These are phyloP conservation scores for Machimus rusticus DNA, from an alignment of 2,888 invertebrate genomes.

Conservation along the genomic window DNA sequence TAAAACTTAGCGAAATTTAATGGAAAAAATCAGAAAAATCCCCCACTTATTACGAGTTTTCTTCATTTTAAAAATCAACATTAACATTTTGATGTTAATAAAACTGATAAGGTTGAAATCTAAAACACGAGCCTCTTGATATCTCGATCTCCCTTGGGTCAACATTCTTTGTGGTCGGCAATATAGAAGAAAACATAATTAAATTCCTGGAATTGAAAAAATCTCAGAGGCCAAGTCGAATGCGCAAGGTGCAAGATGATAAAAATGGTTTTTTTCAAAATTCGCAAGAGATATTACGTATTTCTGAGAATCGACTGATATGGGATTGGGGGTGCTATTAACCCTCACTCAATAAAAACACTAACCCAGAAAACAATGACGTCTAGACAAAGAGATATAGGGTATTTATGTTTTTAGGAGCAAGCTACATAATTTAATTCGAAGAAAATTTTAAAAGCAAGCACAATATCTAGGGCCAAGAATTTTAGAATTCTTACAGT, in stretches of 20 bases:
- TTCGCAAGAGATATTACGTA: not conserved
- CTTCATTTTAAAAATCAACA: not conserved
- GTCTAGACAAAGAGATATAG: not conserved
- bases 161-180: not conserved
- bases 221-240: not conserved
- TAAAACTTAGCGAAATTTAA: not conserved
- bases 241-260: not conserved
- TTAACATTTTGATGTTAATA: not conserved
- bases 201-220: not conserved
- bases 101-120: not conserved
- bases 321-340: not conserved
- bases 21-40: not conserved
- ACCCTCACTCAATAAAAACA: not conserved
- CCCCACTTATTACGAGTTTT: not conserved
- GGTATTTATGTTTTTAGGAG: not conserved
- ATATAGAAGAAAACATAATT: not conserved
- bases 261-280: not conserved
- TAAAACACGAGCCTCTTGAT: not conserved
- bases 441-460: too few species aligned
- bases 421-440: not conserved
- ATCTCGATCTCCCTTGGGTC: not conserved
- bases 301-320: not conserved
- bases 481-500: too few species aligned
- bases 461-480: too few species aligned
- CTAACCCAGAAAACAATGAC: not conserved